Percentiles rank a stretch among this genome's conserved stretches.
Evolutionary conservation across 2,797 vertebrate species (phyloP).

Genomic region (Pteronotus mesoamericanus): DNA sequence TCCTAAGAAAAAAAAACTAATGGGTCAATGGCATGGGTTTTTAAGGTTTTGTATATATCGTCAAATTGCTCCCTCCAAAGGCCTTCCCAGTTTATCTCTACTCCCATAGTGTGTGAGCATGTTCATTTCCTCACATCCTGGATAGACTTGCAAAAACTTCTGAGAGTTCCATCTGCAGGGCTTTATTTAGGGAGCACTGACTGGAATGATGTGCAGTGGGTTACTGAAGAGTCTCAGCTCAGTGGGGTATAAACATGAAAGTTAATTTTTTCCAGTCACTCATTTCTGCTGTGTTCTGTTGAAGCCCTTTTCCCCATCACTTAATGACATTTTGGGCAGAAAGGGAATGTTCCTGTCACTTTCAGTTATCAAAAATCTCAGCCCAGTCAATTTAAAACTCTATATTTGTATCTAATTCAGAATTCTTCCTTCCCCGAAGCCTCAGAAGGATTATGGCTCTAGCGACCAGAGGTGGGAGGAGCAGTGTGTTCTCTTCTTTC

Average conservation of each 20-base stretch:
- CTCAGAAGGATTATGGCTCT: not conserved
- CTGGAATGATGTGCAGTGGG: not conserved
- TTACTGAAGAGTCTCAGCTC: not conserved
- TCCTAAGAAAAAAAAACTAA: not conserved
- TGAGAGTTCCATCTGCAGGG: not conserved
- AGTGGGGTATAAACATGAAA: conserved; percentile 6
- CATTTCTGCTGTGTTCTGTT: conserved; percentile 38
- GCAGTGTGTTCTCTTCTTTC: rapidly evolving
- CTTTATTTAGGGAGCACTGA: not conserved
- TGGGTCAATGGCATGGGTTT: not conserved
- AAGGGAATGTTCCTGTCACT: conserved; percentile 35
- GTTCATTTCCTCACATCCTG: not conserved
- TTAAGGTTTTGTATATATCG: not conserved
- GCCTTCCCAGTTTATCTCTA: not conserved
- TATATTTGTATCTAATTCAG: not conserved
- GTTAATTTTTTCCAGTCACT: conserved; percentile 44
- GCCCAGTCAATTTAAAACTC: conserved; percentile 6
- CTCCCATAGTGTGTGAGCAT: not conserved
- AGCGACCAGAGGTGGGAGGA: not conserved
- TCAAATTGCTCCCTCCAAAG: not conserved
- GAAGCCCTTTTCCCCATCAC: not conserved
- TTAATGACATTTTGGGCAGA: conserved; percentile 44
- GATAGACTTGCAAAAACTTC: not conserved
- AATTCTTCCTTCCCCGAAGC: not conserved
- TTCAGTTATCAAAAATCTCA: conserved; percentile 48